These are phyloP conservation scores for Redunca redunca DNA, from an alignment of 2,113 vertebrate genomes.

Conservation along the genomic window DNA sequence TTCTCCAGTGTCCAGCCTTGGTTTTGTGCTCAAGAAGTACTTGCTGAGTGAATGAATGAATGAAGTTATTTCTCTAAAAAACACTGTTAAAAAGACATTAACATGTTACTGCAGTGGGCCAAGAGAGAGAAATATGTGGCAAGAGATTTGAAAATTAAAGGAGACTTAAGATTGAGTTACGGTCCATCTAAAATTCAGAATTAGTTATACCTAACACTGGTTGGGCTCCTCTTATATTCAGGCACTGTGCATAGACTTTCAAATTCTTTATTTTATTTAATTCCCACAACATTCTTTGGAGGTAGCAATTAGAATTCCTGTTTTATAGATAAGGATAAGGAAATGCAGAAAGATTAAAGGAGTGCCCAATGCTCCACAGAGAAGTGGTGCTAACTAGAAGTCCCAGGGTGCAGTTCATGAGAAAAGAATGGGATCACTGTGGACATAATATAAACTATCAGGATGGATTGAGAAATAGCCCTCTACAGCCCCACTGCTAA, in stretches of 20 bases:
- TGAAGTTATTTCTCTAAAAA: background rate
- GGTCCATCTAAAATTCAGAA: background rate
- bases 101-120: background rate
- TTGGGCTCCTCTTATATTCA: background rate
- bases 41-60: constrained; percentile 4
- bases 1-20: background rate
- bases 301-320: background rate
- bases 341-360: constrained; percentile 9
- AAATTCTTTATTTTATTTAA: background rate
- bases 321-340: constrained; percentile 11
- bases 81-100: background rate
- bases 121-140: background rate
- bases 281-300: background rate
- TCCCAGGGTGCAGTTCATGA: background rate
- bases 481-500: background rate
- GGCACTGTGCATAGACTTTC: background rate
- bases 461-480: background rate
- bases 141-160: constrained; percentile 27
- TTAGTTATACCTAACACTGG: background rate
- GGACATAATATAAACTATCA: background rate
- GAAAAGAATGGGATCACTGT: background rate
- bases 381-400: background rate
- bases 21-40: background rate
- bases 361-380: background rate
- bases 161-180: background rate